Percentiles rank a stretch among this genome's conserved stretches.
Evolutionary conservation across 2,797 vertebrate species (phyloP).

Genomic region (Mergus octosetaceus): DNA sequence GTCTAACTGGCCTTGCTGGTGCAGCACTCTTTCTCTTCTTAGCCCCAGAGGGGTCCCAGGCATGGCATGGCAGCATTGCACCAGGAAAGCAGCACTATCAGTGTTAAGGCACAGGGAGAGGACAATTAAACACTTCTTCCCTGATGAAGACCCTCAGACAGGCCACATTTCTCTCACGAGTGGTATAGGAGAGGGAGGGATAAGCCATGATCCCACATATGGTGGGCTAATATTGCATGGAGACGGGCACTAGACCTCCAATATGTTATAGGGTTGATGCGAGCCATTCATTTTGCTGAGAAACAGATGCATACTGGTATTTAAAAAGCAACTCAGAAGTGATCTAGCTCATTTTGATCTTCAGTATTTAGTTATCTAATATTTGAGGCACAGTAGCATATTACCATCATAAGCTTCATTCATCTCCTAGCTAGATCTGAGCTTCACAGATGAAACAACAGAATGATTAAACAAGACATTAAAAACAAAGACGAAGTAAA

Average conservation of each 20-base stretch:
- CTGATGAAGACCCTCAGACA: neutral
- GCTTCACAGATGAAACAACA: conserved; percentile 21
- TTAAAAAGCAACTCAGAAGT: conserved; percentile 6
- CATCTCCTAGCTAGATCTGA: conserved; percentile 22
- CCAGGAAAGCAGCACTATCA: rapidly evolving
- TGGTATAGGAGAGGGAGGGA: neutral
- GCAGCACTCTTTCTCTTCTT: neutral
- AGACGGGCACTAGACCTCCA: neutral
- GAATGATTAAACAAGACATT: conserved; percentile 57
- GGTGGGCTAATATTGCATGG: neutral
- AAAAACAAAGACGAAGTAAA: conserved; percentile 44
- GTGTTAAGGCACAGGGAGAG: neutral
- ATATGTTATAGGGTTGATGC: neutral
- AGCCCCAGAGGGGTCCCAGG: neutral
- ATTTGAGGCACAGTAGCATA: conserved; percentile 14
- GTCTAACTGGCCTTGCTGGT: neutral
- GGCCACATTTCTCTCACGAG: neutral
- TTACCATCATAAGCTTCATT: conserved; percentile 1
- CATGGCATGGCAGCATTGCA: neutral
- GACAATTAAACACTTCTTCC: neutral
- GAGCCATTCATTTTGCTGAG: neutral
- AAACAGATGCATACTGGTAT: neutral
- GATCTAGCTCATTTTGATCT: conserved; percentile 42
- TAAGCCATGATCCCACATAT: neutral
- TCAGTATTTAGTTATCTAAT: conserved; percentile 25